Base-by-base conservation (phyloP, 2,888 invertebrate species). In the Patella caerulea region DNA sequence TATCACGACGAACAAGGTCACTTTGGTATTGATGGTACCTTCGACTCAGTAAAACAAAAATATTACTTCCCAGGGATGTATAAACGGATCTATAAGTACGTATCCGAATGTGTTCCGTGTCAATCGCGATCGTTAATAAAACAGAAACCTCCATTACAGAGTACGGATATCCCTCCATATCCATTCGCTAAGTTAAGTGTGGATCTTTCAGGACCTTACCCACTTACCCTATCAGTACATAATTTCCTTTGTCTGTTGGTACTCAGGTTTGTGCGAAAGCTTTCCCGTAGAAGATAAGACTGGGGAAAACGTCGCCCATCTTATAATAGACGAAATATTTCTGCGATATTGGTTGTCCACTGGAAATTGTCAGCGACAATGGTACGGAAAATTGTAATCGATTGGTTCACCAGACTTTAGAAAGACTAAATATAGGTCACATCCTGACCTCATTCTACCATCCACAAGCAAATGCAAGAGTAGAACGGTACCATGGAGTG, bases 161-260 rank as follows among this genome's bases (percentile, higher is more conserved):
- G 74, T 19, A 65, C 78, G 15, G 78, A 74, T 7, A 54, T 74
- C 2, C 74, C 74, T 3, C 74, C 78, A 12, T 78, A 74, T 34
- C 56, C 74, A 11, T 55, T 78, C 24, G 74, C 74, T 1, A 78
- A 75, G 34, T 52, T 75, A 19, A 55, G 53, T 71, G 34, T 75
- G 14, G 75, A 75, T 75, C 45, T 75, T 53, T 71, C 71, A n/a
- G 75, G 75, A 11, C 75, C 75, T 19, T 75, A 75, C 24, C 71
- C 75, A 3, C 24, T 19, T 53, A 71, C 71, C 3, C 17, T 75
- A 53, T 75, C 75, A 19, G n/a, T 75, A 75, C 17, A 17, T 34
- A 45, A 17, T 24, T 14, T 19, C 19, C 14, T 59, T 59, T 59
- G 59, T 59, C 17, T 59, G 59, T 59, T n/a, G 17, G 19, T 59